These are phyloP conservation scores for Clarias batrachus DNA, from an alignment of 2,113 vertebrate species.

Conservation along the genomic window DNA sequence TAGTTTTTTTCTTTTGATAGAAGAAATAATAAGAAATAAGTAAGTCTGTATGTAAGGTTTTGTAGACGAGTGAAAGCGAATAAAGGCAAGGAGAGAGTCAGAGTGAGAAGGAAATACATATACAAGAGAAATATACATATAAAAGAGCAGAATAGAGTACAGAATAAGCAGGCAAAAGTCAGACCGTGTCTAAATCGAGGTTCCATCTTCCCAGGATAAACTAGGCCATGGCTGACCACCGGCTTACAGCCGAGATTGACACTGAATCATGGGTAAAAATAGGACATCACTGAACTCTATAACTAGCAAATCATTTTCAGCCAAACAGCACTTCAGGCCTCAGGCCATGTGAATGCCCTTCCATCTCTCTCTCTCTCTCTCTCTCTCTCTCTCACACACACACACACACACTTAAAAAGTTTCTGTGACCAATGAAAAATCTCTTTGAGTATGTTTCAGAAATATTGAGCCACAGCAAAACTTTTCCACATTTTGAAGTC, in stretches of 20 bases:
- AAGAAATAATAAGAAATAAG: not conserved
- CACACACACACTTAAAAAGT: not conserved
- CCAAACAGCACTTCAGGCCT: not conserved
- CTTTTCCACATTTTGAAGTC: not conserved
- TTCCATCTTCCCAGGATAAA: constrained; percentile 1
- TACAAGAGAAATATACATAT: not conserved
- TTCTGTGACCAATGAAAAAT: not conserved
- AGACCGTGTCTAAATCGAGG: constrained; percentile 6
- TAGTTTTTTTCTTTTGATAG: too few relatives aligned
- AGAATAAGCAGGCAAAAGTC: not conserved
- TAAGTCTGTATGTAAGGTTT: not conserved
- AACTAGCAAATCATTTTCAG: constrained; percentile 8
- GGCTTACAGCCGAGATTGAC: constrained; percentile 3
- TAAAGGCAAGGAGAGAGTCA: not conserved
- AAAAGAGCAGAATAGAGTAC: not conserved
- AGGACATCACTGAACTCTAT: constrained; percentile 6
- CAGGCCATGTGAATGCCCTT: not conserved
- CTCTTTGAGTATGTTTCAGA: not conserved
- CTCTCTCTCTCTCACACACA: not conserved
- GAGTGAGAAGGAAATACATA: not conserved
- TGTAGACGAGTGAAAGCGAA: not conserved
- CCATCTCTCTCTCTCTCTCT: not conserved
- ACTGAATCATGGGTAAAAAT: constrained; percentile 29
- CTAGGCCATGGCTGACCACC: constrained; percentile 24
- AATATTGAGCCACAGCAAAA: not conserved